Base-by-base conservation (phyloP, 2,888 invertebrate species). In the Eupithecia abbreviata region DNA sequence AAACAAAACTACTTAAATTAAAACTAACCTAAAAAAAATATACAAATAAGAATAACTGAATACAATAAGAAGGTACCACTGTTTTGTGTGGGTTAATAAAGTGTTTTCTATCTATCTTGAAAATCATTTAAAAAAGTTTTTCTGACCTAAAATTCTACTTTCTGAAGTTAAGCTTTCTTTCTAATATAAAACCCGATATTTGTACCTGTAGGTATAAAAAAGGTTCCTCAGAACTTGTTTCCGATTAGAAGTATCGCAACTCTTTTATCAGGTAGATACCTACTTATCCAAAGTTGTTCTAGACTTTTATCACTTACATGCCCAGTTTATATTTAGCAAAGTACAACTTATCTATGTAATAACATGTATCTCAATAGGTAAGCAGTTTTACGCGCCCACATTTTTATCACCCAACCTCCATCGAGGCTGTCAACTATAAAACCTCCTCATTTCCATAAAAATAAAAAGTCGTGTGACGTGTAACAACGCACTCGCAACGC, bases 381-480 rank as follows among this genome's bases (percentile, higher is more conserved):
- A 69, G 69, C 69, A 65, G 66, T 43, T 66, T 66, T 74, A 71
- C 66, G 73, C 72, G 74, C 84, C 75, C 83, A 82, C 81, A 82
- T 84, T 84, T 86, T 86, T 86, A 84, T 76, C 71, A 67, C 74
- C 78, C 81, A 73, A 85, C 81, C 78, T 82, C 82, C 82, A 84
- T 82, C 80, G 79, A 77, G 76, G 77, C 77, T 74, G 75, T 74
- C 74, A 76, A 76, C 75, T 72, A 78, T 76, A 76, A 78, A 78
- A 73, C 74, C 74, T 62, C 67, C 70, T 77, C 71, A 79, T 79
- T 76, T 75, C 71, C 74, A 77, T 78, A 76, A 78, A 78, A 74
- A 75, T 71, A 78, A 72, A 74, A 78, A 75, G 74, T 69, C 74
- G 77, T 74, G 77, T 76, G 74, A 79, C 76, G 79, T 79, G 79